Evolutionary conservation across 35 echinoderm and acorn worm genomes (phyloP).

Genomic region (Ophiothrix spiculata): DNA sequence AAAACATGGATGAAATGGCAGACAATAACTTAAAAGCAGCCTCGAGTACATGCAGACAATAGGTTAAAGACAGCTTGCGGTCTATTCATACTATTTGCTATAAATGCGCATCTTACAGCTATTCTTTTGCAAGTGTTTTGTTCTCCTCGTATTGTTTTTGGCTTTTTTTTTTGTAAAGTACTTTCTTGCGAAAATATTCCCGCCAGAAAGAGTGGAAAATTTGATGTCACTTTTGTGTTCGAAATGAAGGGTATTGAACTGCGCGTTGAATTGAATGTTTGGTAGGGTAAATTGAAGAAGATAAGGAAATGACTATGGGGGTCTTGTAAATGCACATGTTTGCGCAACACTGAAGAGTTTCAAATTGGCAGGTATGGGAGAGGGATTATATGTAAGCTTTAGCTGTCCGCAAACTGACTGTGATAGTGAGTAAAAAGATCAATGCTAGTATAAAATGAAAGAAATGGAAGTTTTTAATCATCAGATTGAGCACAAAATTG

Average conservation of each 20-base stretch:
- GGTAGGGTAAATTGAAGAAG: slow-evolving; percentile 10
- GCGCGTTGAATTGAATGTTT: background rate
- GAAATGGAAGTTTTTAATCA: no score
- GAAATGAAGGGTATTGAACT: background rate
- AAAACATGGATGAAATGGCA: no score
- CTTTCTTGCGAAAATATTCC: background rate
- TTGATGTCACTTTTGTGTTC: slow-evolving; percentile 11
- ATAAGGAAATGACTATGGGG: no score
- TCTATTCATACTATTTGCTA: background rate
- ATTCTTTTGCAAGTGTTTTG: background rate
- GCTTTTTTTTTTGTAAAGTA: background rate
- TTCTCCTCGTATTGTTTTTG: background rate
- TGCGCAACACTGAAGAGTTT: no score
- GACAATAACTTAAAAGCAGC: background rate
- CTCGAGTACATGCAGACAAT: background rate
- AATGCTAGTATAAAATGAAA: no score
- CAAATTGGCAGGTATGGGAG: no score
- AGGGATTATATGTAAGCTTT: no score
- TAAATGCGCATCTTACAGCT: background rate
- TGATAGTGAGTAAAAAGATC: no score
- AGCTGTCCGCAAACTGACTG: no score
- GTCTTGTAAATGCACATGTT: no score
- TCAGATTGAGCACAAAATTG: no score
- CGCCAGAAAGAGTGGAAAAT: background rate
- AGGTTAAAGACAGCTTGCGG: background rate